A percentile compares a stretch with the other conserved stretches of the same genome.
phyloP scores from a whole-genome alignment of 2,797 vertebrate genomes.

The Syngnathus acus region DNA sequence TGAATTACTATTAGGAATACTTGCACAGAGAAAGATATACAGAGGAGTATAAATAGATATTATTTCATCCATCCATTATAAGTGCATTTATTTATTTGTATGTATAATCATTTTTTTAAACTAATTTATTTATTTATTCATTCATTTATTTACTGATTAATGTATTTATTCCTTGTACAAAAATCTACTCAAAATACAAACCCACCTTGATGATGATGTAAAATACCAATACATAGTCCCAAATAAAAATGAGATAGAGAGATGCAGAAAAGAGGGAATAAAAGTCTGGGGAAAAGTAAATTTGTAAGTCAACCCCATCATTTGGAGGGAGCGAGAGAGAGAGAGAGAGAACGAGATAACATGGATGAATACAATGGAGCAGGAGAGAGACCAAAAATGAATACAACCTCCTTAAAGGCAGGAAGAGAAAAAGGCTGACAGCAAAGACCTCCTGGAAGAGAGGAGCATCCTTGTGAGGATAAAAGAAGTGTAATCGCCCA shows the following conservation, averaged over 20 bases:
- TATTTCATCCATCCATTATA: too few species aligned
- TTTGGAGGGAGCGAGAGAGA: slow-evolving; percentile 9
- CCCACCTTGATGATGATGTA: background rate
- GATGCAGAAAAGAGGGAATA: slow-evolving; percentile 7
- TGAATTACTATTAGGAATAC: too few species aligned
- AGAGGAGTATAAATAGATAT: too few species aligned
- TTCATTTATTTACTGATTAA: too few species aligned
- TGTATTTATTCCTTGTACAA: too few species aligned
- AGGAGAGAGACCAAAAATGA: too few species aligned
- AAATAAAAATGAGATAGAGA: background rate
- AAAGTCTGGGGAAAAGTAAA: slow-evolving; percentile 3
- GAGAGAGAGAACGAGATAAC: background rate
- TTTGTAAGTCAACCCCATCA: too few species aligned
- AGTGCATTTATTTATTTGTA: too few species aligned
- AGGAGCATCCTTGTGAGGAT: slow-evolving; percentile 57
- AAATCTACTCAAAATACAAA: background rate
- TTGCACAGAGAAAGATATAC: too few species aligned
- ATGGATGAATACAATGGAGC: slow-evolving; percentile 23
- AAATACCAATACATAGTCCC: background rate
- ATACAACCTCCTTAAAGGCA: slow-evolving; percentile 36
- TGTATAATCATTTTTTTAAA: too few species aligned
- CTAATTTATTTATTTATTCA: too few species aligned
- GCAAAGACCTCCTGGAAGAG: slow-evolving; percentile 55
- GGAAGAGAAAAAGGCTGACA: slow-evolving; percentile 42
- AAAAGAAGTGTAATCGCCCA: slow-evolving; percentile 56